Conservation (phyloP, 1,140 invertebrate species). For the Penaeus chinensis region DNA sequence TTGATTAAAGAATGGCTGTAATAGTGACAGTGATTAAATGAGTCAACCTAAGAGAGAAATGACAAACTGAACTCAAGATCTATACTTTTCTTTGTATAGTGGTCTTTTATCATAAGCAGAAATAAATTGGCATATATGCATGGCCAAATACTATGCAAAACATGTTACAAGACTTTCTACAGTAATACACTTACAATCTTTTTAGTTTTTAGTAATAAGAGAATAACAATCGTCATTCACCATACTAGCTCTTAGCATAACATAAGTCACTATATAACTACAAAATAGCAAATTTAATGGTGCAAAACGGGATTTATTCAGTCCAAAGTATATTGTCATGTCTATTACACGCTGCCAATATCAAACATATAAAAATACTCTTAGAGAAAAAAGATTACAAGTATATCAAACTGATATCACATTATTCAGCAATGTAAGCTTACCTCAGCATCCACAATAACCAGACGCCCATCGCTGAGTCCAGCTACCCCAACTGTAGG, state of each 20-base stretch:
- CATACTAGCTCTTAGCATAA: background rate
- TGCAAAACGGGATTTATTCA: too few relatives aligned
- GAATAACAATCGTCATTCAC: too few relatives aligned
- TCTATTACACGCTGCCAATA: background rate
- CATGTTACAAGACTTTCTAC: too few relatives aligned
- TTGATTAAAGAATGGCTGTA: too few relatives aligned
- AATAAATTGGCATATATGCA: too few relatives aligned
- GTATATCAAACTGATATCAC: background rate
- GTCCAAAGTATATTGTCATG: too few relatives aligned
- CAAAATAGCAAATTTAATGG: background rate
- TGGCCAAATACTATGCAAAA: too few relatives aligned
- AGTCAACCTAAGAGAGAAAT: background rate
- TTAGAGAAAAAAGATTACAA: background rate
- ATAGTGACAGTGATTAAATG: too few relatives aligned
- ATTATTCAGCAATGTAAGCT: background rate
- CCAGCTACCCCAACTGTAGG: conserved; percentile 67
- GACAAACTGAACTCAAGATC: background rate
- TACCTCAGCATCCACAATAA: conserved; percentile 47
- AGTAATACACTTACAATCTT: too few relatives aligned
- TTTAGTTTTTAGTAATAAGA: too few relatives aligned
- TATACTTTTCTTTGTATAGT: background rate
- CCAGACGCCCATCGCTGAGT: conserved; percentile 67
- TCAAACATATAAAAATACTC: background rate
- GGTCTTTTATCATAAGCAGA: too few relatives aligned
- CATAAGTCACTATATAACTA: background rate